Base-by-base conservation (phyloP, 53 echinoderm and acorn worm genomes). In the Henricia sp. region DNA sequence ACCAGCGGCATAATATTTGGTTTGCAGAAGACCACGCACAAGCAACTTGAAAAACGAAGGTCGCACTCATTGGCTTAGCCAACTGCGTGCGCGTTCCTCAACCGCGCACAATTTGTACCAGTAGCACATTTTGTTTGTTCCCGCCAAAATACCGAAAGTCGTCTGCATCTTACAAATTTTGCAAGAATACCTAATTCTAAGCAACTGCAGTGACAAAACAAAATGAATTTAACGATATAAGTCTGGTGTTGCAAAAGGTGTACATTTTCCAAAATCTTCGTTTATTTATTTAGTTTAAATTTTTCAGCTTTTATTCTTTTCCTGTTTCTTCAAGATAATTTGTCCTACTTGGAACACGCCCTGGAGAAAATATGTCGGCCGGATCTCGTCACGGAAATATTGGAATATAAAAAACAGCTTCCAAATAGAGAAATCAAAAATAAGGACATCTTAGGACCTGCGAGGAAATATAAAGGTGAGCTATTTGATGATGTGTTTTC, bases 401-500 rank as follows among this genome's bases (percentile, higher is more conserved):
- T 96, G 72, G 97, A 94, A 23, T 96, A 88, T 59, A 87, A 90
- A 21, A 77, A 92, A 51, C 83, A 71, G 39, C 83, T 92, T 20
- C 90, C 90, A 16, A 80, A 65, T 71, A 80, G 85, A 68, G 88
- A 94, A 10, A 70, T 65, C 26, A 82, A 84, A 32, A 88, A 87
- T 30, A 85, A 80, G 52, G 88, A 90, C 35, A 93, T 94, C 42
- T 88, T 92, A 17, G 97, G 97, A 83, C 97, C 97, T 36, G 97
- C 97, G 5, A 92, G 97, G 60, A 97, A 97, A 67, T 97, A 97
- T 50, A 97, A 97, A 97, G 94, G 97, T 97, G 55, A 12, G 19
- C 26, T 37, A 12, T 36, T n/a, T n/a, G n/a, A n/a, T n/a, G n/a
- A n/a, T n/a, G n/a, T n/a, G n/a, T n/a, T n/a, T n/a, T n/a, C n/a